phyloP scores from a whole-genome alignment of 2,888 invertebrate species.

The Helleia helle region DNA sequence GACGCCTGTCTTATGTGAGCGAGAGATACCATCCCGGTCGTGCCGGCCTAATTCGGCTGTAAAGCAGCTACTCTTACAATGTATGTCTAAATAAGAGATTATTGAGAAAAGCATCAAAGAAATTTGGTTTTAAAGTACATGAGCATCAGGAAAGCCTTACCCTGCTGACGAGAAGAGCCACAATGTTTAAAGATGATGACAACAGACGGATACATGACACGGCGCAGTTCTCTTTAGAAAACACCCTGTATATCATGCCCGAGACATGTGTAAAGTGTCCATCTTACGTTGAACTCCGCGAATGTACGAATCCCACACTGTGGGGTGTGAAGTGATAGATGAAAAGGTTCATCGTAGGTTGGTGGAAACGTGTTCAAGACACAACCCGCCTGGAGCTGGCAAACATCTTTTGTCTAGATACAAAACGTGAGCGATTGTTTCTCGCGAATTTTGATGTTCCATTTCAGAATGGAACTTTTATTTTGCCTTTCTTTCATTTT shows the following conservation, averaged over 20 bases:
- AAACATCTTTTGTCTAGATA: slow-evolving; percentile 44
- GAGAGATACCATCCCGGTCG: no score
- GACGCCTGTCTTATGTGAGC: no score
- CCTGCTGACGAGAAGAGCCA: slow-evolving; percentile 20
- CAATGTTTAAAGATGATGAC: slow-evolving; percentile 40
- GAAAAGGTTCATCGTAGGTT: slow-evolving; percentile 30
- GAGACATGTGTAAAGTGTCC: slow-evolving; percentile 47
- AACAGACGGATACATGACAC: slow-evolving; percentile 44
- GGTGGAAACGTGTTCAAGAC: slow-evolving; percentile 41
- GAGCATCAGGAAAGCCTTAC: background rate
- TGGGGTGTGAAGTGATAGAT: no score
- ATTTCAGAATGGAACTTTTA: slow-evolving; percentile 20
- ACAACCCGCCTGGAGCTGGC: slow-evolving; percentile 47
- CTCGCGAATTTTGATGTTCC: slow-evolving; percentile 38
- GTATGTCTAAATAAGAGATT: no score
- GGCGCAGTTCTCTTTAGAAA: slow-evolving; percentile 37
- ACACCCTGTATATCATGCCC: slow-evolving; percentile 48
- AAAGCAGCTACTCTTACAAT: no score
- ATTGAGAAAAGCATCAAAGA: no score
- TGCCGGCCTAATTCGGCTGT: no score
- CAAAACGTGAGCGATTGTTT: slow-evolving; percentile 58
- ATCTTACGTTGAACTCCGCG: slow-evolving; percentile 28
- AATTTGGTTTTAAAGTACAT: background rate
- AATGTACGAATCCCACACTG: slow-evolving; percentile 6
- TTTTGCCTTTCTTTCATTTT: slow-evolving; percentile 12